A percentile compares a stretch with the other conserved stretches of the same genome.
phyloP scores from a whole-genome alignment of 2,888 invertebrate species.

The Mythimna loreyi region DNA sequence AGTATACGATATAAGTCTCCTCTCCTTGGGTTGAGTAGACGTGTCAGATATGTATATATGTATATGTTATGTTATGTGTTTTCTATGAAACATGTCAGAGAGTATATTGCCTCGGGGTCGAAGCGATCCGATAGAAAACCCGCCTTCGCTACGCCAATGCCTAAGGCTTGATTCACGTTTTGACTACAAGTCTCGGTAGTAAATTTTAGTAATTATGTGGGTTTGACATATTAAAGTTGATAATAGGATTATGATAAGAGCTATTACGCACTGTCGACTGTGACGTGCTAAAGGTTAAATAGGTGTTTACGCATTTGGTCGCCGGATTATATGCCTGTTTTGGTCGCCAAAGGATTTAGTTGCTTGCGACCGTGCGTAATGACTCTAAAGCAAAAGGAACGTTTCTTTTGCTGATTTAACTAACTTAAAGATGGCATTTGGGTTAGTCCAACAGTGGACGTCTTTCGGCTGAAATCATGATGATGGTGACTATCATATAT shows the following conservation, averaged over 20 bases:
- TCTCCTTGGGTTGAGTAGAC: constrained; percentile 36
- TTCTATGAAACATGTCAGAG: constrained; percentile 49
- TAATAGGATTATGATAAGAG: constrained; percentile 1
- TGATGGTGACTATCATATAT: too few species aligned
- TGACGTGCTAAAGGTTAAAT: too few species aligned
- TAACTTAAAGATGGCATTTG: too few species aligned
- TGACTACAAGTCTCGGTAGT: constrained; percentile 28
- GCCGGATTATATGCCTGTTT: too few species aligned
- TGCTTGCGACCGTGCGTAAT: too few species aligned
- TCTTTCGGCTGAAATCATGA: too few species aligned
- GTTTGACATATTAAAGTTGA: constrained; percentile 6
- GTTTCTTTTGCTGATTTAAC: too few species aligned
- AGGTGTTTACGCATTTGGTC: too few species aligned
- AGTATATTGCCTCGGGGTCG: constrained; percentile 31
- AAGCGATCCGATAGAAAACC: constrained; percentile 36
- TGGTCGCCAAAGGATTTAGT: too few species aligned
- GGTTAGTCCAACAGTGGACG: too few species aligned
- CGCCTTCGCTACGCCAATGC: constrained; percentile 19
- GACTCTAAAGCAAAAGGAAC: too few species aligned
- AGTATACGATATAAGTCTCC: constrained; percentile 8
- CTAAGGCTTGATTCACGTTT: constrained; percentile 8
- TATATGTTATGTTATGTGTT: constrained; percentile 31
- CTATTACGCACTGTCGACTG: too few species aligned
- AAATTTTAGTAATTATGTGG: constrained; percentile 39
- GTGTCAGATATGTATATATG: constrained; percentile 37